These are phyloP conservation scores for Crepidodera aurea DNA, from an alignment of 2,888 invertebrate genomes.

Conservation along the genomic window DNA sequence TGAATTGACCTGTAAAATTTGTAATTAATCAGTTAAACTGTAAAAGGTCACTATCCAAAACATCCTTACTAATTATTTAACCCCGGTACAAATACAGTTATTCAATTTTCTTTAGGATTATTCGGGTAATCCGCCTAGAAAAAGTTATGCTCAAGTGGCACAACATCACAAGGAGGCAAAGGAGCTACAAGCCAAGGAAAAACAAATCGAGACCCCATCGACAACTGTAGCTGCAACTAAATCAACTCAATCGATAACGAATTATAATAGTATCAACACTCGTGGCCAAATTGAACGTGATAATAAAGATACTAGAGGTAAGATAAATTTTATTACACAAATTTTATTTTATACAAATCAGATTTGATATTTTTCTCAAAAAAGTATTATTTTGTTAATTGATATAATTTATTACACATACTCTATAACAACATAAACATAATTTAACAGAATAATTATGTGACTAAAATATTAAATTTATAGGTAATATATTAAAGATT, in stretches of 20 bases:
- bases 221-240: slow-evolving; percentile 36
- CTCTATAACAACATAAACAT: too few species aligned
- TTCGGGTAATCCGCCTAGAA: slow-evolving; percentile 57
- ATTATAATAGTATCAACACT: slow-evolving; percentile 36
- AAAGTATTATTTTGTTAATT: too few species aligned
- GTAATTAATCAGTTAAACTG: too few species aligned
- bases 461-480: too few species aligned
- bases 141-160: slow-evolving; percentile 74
- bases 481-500: too few species aligned
- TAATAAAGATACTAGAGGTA: slow-evolving; percentile 47
- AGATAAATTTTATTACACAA: slow-evolving; percentile 25
- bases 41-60: too few species aligned
- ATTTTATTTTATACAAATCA: slow-evolving; percentile 8
- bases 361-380: not conserved
- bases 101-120: slow-evolving; percentile 39
- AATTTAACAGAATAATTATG: too few species aligned
- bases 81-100: too few species aligned
- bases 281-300: slow-evolving; percentile 44
- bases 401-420: too few species aligned
- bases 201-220: slow-evolving; percentile 39
- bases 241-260: slow-evolving; percentile 37
- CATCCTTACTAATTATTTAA: too few species aligned
- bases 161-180: slow-evolving; percentile 68
- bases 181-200: slow-evolving; percentile 52
- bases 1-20: too few species aligned